Percentiles rank a stretch among this genome's conserved stretches.
phyloP scores from a whole-genome alignment of 2,797 vertebrate species.

The Varecia variegata region DNA sequence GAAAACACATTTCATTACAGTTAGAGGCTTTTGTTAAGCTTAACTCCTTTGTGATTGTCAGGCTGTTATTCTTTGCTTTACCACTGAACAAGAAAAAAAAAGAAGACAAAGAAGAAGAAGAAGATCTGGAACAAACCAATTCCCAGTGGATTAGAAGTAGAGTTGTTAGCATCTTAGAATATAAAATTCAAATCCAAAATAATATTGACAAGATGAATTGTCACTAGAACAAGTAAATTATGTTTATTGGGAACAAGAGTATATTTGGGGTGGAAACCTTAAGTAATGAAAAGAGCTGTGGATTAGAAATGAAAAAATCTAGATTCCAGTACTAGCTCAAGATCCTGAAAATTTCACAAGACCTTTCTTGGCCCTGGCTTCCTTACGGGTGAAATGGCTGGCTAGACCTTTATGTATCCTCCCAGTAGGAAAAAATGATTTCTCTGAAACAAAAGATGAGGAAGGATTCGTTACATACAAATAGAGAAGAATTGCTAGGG shows the following conservation, averaged over 20 bases:
- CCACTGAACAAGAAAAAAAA: not conserved
- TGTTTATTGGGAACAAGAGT: not conserved
- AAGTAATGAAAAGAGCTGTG: not conserved
- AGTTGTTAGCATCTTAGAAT: not conserved
- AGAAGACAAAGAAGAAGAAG: not conserved
- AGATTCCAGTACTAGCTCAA: not conserved
- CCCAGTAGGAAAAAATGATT: not conserved
- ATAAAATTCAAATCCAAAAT: not conserved
- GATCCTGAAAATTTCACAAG: not conserved
- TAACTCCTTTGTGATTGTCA: not conserved
- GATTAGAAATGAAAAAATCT: not conserved
- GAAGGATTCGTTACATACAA: not conserved
- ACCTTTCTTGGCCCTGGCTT: not conserved
- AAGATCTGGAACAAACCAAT: not conserved
- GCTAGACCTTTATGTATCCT: not conserved
- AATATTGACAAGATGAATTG: not conserved
- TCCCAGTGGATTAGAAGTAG: not conserved
- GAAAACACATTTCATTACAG: not conserved
- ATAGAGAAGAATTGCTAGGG: not conserved
- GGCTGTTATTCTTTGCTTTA: not conserved
- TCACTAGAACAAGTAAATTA: not conserved
- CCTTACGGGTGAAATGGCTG: not conserved
- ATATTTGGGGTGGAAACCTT: not conserved
- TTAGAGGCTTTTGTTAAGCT: not conserved
- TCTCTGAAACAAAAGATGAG: conserved; percentile 5